These are phyloP conservation scores for Taeniopygia guttata DNA, from an alignment of 2,797 vertebrate genomes.

Conservation along the genomic window DNA sequence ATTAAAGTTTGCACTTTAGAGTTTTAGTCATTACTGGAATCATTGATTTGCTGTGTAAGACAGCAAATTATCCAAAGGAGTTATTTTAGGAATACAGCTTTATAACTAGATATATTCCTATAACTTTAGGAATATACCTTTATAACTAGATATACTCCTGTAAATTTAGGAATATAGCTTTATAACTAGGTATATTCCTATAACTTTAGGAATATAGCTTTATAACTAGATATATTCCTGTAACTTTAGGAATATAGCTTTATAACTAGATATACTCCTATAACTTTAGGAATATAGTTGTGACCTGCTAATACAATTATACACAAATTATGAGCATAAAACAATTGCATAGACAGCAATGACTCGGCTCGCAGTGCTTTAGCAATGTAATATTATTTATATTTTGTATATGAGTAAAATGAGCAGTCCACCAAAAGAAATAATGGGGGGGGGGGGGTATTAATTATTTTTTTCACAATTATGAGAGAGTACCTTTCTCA, in stretches of 20 bases:
- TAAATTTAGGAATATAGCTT: background rate
- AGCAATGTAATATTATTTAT: background rate
- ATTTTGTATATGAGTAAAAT: background rate
- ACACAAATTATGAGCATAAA: background rate
- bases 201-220: background rate
- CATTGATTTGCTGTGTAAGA: background rate
- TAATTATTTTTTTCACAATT: constrained; percentile 2
- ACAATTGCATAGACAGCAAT: background rate
- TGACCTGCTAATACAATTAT: background rate
- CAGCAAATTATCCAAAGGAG: background rate
- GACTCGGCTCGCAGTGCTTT: background rate
- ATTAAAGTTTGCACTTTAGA: background rate
- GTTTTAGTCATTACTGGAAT: background rate
- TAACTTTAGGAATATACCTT: background rate
- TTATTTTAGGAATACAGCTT: background rate
- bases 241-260: background rate
- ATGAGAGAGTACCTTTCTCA: background rate
- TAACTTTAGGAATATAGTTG: background rate
- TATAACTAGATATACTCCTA: no score
- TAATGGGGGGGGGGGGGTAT: background rate
- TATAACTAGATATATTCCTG: no score
- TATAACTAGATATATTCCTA: no score
- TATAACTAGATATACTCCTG: no score
- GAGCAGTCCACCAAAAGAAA: constrained; percentile 14
- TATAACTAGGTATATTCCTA: no score